A percentile compares a stretch with the other conserved stretches of the same genome.
These are phyloP conservation scores for Zonitis immaculata DNA, from an alignment of 2,888 invertebrate genomes.

Conservation along the genomic window DNA sequence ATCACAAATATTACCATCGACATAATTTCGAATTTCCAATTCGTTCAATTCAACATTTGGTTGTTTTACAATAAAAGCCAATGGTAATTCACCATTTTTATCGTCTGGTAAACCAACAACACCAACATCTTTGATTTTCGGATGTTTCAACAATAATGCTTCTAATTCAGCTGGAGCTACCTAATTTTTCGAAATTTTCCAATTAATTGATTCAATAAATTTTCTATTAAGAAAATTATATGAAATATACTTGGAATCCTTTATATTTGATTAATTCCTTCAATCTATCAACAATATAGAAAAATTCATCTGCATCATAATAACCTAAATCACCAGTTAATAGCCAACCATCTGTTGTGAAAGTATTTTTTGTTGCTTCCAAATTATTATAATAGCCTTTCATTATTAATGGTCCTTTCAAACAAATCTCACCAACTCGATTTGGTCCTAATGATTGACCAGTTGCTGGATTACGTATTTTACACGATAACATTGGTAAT, in stretches of 20 bases:
- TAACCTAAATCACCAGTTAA: slow-evolving; percentile 80
- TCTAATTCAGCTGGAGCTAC: slow-evolving; percentile 85
- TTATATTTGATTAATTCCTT: slow-evolving; percentile 92
- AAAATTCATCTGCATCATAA: slow-evolving; percentile 69
- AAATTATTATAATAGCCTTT: slow-evolving; percentile 74
- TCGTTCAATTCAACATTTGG: slow-evolving; percentile 51
- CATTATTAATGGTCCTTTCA: slow-evolving; percentile 62
- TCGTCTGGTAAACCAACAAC: slow-evolving; percentile 72
- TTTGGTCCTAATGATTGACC: slow-evolving; percentile 58
- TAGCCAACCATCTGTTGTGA: slow-evolving; percentile 72
- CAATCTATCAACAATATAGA: slow-evolving; percentile 78
- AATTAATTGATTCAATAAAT: not conserved
- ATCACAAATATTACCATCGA: slow-evolving; percentile 43
- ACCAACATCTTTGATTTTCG: slow-evolving; percentile 71
- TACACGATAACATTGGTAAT: slow-evolving; percentile 57
- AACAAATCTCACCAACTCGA: slow-evolving; percentile 73
- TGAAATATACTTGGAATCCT: slow-evolving; percentile 63
- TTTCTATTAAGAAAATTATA: not conserved
- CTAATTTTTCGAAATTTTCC: slow-evolving; percentile 42
- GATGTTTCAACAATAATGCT: slow-evolving; percentile 67
- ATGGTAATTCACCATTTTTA: slow-evolving; percentile 68
- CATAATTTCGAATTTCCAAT: slow-evolving; percentile 43
- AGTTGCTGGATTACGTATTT: slow-evolving; percentile 60
- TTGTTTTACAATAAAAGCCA: slow-evolving; percentile 70
- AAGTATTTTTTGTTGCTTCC: slow-evolving; percentile 57